Evolutionary conservation across 2,113 vertebrate species (phyloP), one percentile per base, ranked within the genome.

Genomic region (Neolamprologus caudopunctatus): DNA sequence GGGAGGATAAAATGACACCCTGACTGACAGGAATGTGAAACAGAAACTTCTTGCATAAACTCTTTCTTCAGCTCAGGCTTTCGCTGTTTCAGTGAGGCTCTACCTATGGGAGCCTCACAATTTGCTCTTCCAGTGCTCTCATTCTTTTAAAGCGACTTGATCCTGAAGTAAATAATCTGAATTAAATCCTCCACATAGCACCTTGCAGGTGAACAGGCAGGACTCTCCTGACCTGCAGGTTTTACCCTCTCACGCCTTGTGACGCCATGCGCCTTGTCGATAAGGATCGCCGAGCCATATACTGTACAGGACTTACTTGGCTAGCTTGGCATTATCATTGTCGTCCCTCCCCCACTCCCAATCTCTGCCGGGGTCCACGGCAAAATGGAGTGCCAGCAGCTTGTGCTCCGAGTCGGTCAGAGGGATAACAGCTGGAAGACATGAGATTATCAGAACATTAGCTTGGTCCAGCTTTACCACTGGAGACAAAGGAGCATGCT

Each of bases 261-360:
- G 54, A 53, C 11, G 40, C 54, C 47, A 12, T 85, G 75, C 81
- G 47, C 24, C 83, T 79, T 81, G 71, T 79, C 68, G 83, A 88
- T 85, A 81, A 85, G 81, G 79, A 90, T 85, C 81, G 24, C n/a
- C 8, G 50, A 12, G 79, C n/a, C 55, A 88, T 83, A 55, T 31
- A 24, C 82, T 54, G 50, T 45, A 75, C 55, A 35, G 81, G 78
- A 92, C 97, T 98, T 97, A 99, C 99, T 98, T 98, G 94, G 98
- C 99, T 88, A 99, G 96, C 90, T 97, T 97, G 94, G 97, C 94
- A 82, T 98, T 98, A 94, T 99, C 98, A 31, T 97, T 97, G 96
- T 99, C 98, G 31, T 99, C 98, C 92, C 98, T 98, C 54, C 97
- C 98, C 99, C 99, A 99, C 58, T 98, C 98, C 99, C 98, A 99